These are phyloP conservation scores for Latrodectus hesperus DNA, from an alignment of 2,888 invertebrate genomes.

Conservation along the genomic window DNA sequence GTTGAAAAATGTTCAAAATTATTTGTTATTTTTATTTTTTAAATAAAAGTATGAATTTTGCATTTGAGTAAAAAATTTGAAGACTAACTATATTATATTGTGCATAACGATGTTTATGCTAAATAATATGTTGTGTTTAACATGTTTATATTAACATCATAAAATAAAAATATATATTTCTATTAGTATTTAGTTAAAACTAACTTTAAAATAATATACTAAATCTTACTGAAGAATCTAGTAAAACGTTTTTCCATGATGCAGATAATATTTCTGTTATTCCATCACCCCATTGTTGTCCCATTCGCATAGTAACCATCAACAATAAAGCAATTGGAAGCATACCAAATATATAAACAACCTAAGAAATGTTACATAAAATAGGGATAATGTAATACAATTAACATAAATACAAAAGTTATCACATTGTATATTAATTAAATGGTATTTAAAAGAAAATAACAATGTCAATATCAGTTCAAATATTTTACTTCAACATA, in stretches of 20 bases:
- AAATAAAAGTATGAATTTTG: too few species aligned
- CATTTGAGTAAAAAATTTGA: too few species aligned
- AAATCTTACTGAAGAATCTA: slow-evolving; percentile 77
- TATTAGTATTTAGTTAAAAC: neutral
- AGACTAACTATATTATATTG: too few species aligned
- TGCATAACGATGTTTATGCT: neutral
- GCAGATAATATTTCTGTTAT: slow-evolving; percentile 65
- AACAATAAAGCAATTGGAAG: slow-evolving; percentile 85
- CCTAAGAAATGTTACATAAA: slow-evolving; percentile 72
- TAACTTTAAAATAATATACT: neutral
- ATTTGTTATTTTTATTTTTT: too few species aligned
- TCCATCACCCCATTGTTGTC: slow-evolving; percentile 70
- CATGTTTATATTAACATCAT: neutral
- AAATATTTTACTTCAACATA: too few species aligned
- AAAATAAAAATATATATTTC: neutral
- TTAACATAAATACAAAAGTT: too few species aligned
- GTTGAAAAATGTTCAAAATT: neutral
- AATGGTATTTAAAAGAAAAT: too few species aligned
- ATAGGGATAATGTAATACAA: too few species aligned
- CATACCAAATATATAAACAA: slow-evolving; percentile 85
- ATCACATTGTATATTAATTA: too few species aligned
- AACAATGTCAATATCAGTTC: too few species aligned
- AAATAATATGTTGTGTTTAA: neutral
- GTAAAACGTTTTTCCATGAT: slow-evolving; percentile 66
- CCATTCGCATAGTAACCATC: slow-evolving; percentile 75